Evolutionary conservation across 2,888 invertebrate species (phyloP).

Genomic region (Melanchra persicariae): DNA sequence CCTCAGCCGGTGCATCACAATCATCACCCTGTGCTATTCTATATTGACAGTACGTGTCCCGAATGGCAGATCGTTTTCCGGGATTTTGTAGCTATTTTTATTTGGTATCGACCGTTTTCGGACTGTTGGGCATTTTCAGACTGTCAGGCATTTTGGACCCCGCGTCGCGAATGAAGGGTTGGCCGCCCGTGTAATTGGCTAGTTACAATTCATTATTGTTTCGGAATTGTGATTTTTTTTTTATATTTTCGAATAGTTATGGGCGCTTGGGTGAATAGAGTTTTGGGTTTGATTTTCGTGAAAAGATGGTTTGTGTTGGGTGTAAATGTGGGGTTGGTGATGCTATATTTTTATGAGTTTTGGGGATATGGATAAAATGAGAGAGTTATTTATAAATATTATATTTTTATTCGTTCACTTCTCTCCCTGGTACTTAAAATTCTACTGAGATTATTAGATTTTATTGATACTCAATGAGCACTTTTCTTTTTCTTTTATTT

Average conservation of each 20-base stretch:
- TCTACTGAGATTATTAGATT: not conserved
- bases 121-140: constrained; percentile 68
- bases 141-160: constrained; percentile 73
- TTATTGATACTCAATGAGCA: too few species aligned
- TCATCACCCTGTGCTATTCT: constrained; percentile 87
- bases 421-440: not conserved
- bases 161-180: constrained; percentile 84
- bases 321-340: not conserved
- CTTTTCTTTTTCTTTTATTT: too few species aligned
- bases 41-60: constrained; percentile 89
- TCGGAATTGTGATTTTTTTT: constrained; percentile 77
- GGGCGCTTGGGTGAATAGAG: constrained; percentile 2
- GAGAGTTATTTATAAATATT: not conserved
- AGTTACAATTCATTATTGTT: constrained; percentile 89
- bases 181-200: constrained; percentile 87
- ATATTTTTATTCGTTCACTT: not conserved
- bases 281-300: constrained; percentile 27
- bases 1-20: constrained; percentile 86
- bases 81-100: constrained; percentile 88
- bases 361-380: not conserved
- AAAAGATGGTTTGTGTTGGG: not conserved
- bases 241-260: constrained; percentile 32
- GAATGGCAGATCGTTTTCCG: constrained; percentile 85
- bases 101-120: constrained; percentile 84
- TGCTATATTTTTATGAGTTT: constrained; percentile 9